Percentiles rank a stretch among this genome's conserved stretches.
Evolutionary conservation across 1,140 invertebrate genomes (phyloP).

Genomic region (Habropoda laboriosa): DNA sequence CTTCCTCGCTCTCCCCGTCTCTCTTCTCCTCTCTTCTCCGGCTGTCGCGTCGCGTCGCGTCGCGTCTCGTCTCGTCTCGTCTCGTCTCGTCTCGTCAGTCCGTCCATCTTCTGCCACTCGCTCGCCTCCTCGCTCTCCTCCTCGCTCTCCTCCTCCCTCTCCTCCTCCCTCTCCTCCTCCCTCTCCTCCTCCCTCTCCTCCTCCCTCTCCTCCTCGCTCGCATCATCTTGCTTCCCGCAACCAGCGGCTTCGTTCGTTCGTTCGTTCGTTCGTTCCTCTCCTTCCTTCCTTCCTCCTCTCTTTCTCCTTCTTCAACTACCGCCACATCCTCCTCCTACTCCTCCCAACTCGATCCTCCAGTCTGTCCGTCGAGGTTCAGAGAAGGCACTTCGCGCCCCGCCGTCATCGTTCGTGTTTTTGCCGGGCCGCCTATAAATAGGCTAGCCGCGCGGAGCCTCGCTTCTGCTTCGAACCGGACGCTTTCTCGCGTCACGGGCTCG

Average conservation of each 20-base stretch:
- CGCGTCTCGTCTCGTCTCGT: slow-evolving; percentile 8
- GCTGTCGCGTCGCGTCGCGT: not conserved
- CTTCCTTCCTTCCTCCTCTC: not conserved
- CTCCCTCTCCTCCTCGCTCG: slow-evolving; percentile 31
- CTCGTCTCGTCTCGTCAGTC: slow-evolving; percentile 7
- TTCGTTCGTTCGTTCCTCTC: not conserved
- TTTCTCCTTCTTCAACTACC: slow-evolving; percentile 38
- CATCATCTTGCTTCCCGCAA: slow-evolving; percentile 36
- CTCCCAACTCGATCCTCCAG: slow-evolving; percentile 45
- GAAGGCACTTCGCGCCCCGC: slow-evolving; percentile 66
- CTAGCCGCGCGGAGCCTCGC: slow-evolving; percentile 41
- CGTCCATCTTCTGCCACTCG: slow-evolving; percentile 37
- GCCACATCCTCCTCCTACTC: slow-evolving; percentile 47
- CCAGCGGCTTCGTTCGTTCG: not conserved
- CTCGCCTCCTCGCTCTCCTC: slow-evolving; percentile 15
- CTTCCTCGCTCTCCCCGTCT: slow-evolving; percentile 33
- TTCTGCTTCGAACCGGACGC: slow-evolving; percentile 54
- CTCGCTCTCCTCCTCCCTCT: not conserved
- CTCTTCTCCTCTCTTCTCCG: not conserved
- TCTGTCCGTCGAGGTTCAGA: slow-evolving; percentile 48
- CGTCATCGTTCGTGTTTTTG: slow-evolving; percentile 74
- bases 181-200: slow-evolving; percentile 23
- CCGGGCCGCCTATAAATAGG: slow-evolving; percentile 75
- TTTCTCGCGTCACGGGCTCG: slow-evolving; percentile 73
- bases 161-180: no score